These are phyloP conservation scores for Schrankia costaestrigalis DNA, from an alignment of 2,888 invertebrate species.

Conservation along the genomic window DNA sequence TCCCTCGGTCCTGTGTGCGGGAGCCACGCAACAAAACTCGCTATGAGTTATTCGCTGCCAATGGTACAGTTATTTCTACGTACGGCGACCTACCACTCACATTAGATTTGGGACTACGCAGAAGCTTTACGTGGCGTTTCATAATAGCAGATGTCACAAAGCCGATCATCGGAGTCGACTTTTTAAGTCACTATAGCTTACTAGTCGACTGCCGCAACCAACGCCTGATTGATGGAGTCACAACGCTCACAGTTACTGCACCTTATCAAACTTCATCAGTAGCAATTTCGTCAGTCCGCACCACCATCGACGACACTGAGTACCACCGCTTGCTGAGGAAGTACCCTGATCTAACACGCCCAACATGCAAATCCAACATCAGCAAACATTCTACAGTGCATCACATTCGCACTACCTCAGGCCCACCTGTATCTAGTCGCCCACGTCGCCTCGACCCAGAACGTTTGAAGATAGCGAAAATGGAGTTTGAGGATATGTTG, in stretches of 20 bases:
- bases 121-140: slow-evolving; percentile 6
- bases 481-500: slow-evolving; percentile 7
- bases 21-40: slow-evolving; percentile 3
- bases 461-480: slow-evolving; percentile 1
- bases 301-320: background rate
- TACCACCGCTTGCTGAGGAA: slow-evolving; percentile 1
- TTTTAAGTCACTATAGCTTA: background rate
- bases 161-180: slow-evolving; percentile 10
- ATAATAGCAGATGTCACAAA: slow-evolving; percentile 6
- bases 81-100: slow-evolving; percentile 5
- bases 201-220: slow-evolving; percentile 1
- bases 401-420: slow-evolving; percentile 7
- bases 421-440: slow-evolving; percentile 4
- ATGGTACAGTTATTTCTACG: slow-evolving; percentile 8
- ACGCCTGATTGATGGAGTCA: slow-evolving; percentile 4
- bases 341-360: slow-evolving; percentile 1
- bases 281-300: background rate
- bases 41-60: slow-evolving; percentile 11
- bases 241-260: background rate
- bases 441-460: slow-evolving; percentile 8
- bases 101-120: slow-evolving; percentile 5
- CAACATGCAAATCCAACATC: background rate
- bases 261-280: background rate
- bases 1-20: slow-evolving; percentile 6
- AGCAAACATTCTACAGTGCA: background rate